Percentiles rank a stretch among this genome's conserved stretches.
These are phyloP conservation scores for Cynopterus brachyotis DNA, from an alignment of 2,113 vertebrate species.

Conservation along the genomic window DNA sequence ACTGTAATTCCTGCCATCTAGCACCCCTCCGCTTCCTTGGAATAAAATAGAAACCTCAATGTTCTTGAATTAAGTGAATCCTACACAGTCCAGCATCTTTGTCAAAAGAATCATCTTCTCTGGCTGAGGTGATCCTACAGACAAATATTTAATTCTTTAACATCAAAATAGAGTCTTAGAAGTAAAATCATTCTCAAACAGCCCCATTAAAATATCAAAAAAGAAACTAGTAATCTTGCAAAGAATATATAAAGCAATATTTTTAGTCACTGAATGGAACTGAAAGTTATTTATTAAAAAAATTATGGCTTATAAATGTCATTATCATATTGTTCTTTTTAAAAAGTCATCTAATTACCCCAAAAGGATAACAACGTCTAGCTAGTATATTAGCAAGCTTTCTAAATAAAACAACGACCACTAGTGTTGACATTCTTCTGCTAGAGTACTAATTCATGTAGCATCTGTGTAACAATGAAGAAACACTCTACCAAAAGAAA, in stretches of 20 bases:
- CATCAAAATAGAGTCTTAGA: neutral
- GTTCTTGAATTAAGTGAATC: neutral
- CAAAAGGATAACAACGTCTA: neutral
- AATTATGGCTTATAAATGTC: conserved; percentile 17
- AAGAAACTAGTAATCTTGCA: neutral
- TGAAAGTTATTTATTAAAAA: conserved; percentile 40
- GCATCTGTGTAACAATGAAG: conserved; percentile 8
- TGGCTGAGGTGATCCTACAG: neutral
- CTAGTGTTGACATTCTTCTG: neutral
- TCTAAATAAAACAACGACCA: conserved; percentile 31
- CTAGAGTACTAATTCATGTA: neutral
- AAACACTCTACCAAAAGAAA: neutral
- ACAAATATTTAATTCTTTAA: neutral
- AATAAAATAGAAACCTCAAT: neutral
- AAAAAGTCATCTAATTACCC: conserved; percentile 36
- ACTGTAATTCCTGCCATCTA: neutral
- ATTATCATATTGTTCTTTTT: neutral
- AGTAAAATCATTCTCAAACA: neutral
- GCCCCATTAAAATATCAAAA: neutral
- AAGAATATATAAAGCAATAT: neutral
- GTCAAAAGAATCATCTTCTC: neutral
- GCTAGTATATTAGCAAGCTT: neutral
- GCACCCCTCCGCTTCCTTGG: neutral
- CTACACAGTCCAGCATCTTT: neutral
- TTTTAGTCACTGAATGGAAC: conserved; percentile 10